A percentile compares a stretch with the other conserved stretches of the same genome.
These are phyloP conservation scores for Colossoma macropomum DNA, from an alignment of 2,113 vertebrate genomes.

Conservation along the genomic window DNA sequence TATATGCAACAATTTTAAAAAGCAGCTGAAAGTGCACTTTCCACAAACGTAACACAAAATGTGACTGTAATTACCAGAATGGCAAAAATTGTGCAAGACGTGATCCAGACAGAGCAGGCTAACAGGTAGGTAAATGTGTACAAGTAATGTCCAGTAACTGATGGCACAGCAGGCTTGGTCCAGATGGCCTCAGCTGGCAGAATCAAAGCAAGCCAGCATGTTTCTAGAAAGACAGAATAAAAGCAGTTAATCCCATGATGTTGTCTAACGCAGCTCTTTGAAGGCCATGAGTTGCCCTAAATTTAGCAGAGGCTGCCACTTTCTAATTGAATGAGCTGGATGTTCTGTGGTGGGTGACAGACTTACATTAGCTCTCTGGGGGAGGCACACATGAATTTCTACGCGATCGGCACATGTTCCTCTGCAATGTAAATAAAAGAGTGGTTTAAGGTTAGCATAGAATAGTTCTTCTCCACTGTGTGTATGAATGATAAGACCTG, in stretches of 20 bases:
- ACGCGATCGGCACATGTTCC: conserved; percentile 79
- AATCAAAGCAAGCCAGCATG: conserved; percentile 48
- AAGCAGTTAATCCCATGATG: background rate
- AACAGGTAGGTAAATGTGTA: conserved; percentile 17
- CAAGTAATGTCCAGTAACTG: conserved; percentile 34
- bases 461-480: background rate
- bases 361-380: conserved; percentile 72
- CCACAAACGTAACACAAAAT: background rate
- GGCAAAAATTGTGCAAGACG: background rate
- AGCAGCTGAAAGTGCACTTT: background rate
- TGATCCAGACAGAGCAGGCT: conserved; percentile 3
- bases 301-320: background rate
- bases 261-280: background rate
- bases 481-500: background rate
- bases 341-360: background rate
- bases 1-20: no score
- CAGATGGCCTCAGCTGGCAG: conserved; percentile 72
- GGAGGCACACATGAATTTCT: conserved; percentile 73
- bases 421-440: conserved; percentile 62
- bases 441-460: background rate
- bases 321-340: background rate
- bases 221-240: conserved; percentile 43
- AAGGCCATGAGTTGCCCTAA: background rate
- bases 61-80: conserved; percentile 22
- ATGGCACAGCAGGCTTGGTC: conserved; percentile 77